Evolutionary conservation across 1,140 invertebrate species (phyloP), one percentile per base, ranked within the genome.

Genomic region (Periplaneta americana): DNA sequence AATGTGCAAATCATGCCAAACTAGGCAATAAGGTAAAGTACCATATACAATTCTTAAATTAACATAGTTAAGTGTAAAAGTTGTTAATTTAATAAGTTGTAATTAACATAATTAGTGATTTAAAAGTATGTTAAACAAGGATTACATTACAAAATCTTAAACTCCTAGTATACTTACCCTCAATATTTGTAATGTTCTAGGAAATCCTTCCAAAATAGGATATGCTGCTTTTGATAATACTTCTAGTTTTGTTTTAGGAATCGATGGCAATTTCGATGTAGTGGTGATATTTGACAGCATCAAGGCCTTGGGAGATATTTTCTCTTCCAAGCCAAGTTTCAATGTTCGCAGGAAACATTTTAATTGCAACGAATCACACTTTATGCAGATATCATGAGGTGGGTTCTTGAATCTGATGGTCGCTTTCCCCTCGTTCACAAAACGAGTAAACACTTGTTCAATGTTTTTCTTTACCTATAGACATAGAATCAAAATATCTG

Each of bases 391-490:
- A 87, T 95, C 93, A 83, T 94, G 91, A 36, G 91, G 88, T 28
- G 95, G 95, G 82, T 91, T 88, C 84, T 90, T 91, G 78, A 96
- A 91, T 78, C 93, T 89, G 81, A 96, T 92, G 13, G 94, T 95
- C 33, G 90, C 90, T 89, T 95, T 95, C 80, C 94, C 94, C 86
- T 95, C 92, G 74, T 91, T 88, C 18, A 94, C 86, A 86, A 92
- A 95, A 85, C 92, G 93, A 1, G 90, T 91, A 84, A 94, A 92
- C 32, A 95, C 88, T 86, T 92, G 89, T 75, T 91, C 89, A 74
- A 95, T 89, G 84, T 92, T 93, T 48, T 90, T 85, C n/a, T 86
- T 90, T 4, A 95, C 85, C 87, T 91, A 35, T 76, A 87, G 74
- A 80, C 18, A 80, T 83, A 82, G 28, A 80, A 66, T 74, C 75